These are phyloP conservation scores for Sturnira hondurensis DNA, from an alignment of 2,113 vertebrate genomes.

Conservation along the genomic window DNA sequence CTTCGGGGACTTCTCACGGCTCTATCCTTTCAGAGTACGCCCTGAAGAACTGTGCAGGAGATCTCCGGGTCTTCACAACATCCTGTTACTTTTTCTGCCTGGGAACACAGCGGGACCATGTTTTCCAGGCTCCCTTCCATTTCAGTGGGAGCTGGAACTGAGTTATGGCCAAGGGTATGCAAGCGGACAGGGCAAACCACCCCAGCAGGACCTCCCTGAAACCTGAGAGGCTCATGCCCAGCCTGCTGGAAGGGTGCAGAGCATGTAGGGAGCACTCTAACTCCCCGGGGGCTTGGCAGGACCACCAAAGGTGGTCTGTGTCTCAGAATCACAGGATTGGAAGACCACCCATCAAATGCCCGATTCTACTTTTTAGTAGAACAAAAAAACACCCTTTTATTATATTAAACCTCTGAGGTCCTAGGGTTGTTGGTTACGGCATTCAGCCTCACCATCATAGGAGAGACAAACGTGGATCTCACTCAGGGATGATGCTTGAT, in stretches of 20 bases:
- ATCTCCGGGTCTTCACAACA: not conserved
- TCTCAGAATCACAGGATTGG: not conserved
- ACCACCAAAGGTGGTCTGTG: not conserved
- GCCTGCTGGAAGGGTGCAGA: accelerated
- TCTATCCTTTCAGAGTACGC: not conserved
- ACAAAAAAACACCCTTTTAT: not conserved
- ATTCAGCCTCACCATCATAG: not conserved
- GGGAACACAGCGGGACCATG: not conserved
- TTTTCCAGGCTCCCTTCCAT: not conserved
- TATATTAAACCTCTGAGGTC: not conserved
- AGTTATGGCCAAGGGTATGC: not conserved
- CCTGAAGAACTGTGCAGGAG: not conserved
- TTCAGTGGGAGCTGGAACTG: not conserved
- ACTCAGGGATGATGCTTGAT: not conserved
- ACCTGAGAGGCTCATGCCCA: not conserved
- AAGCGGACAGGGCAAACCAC: not conserved
- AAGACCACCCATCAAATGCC: not conserved
- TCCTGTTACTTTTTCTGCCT: not conserved
- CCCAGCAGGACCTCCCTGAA: accelerated
- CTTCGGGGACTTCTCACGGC: not conserved
- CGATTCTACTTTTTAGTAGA: not conserved
- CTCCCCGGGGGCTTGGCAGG: not conserved
- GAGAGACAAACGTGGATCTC: not conserved
- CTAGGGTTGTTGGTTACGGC: not conserved
- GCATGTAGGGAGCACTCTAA: not conserved